These are phyloP conservation scores for Drosophila pseudotalamancana DNA, from an alignment of 2,888 invertebrate genomes.

Conservation along the genomic window DNA sequence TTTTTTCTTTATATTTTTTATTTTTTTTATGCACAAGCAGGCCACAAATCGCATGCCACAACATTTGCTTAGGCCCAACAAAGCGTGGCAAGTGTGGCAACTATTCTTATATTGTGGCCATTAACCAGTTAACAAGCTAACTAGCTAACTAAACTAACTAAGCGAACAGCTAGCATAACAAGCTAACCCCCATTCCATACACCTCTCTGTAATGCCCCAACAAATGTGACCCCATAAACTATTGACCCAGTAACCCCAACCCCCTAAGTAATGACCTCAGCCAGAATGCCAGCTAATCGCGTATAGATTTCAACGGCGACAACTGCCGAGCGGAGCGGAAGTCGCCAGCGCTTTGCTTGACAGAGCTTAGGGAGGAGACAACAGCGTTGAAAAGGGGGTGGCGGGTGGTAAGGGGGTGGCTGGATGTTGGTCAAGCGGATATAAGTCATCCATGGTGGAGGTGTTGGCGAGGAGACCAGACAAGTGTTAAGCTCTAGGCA, in stretches of 20 bases:
- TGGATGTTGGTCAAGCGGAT: constrained; percentile 26
- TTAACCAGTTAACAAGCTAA: constrained; percentile 22
- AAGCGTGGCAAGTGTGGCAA: constrained; percentile 31
- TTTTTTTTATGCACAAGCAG: constrained; percentile 49
- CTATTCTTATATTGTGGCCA: constrained; percentile 26
- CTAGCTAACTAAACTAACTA: constrained; percentile 21
- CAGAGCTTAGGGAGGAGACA: constrained; percentile 9
- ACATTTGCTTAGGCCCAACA: constrained; percentile 56
- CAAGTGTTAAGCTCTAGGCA: constrained; percentile 55
- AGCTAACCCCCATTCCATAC: not conserved
- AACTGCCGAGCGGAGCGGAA: constrained; percentile 42
- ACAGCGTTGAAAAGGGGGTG: too few species aligned
- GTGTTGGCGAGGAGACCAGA: constrained; percentile 38
- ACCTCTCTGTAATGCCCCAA: not conserved
- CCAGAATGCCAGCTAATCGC: constrained; percentile 71
- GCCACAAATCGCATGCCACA: constrained; percentile 68
- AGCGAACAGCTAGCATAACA: constrained; percentile 31
- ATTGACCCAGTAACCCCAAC: constrained; percentile 77
- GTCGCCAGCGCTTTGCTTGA: constrained; percentile 37
- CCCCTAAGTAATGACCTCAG: constrained; percentile 70
- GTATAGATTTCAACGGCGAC: constrained; percentile 55
- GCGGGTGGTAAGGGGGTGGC: not conserved
- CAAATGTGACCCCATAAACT: constrained; percentile 73
- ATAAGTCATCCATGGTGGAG: constrained; percentile 7
- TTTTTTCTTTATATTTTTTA: constrained; percentile 30